Evolutionary conservation across 2,797 vertebrate species (phyloP).

Genomic region (Chrosomus eos): DNA sequence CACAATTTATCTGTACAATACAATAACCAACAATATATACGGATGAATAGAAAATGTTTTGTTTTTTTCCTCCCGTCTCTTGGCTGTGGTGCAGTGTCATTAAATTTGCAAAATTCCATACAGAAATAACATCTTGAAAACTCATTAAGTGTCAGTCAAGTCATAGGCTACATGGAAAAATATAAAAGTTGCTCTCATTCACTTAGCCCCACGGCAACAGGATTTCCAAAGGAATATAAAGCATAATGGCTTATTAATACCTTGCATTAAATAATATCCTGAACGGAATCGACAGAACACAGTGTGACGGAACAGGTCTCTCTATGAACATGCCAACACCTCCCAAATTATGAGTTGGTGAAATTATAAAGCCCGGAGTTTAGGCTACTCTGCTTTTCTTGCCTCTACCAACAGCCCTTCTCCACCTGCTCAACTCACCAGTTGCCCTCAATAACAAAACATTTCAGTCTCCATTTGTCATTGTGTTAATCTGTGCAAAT

Average conservation of each 20-base stretch:
- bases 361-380: constrained; percentile 13
- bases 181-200: constrained; percentile 53
- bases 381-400: background rate
- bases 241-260: constrained; percentile 43
- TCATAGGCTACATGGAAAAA: constrained; percentile 71
- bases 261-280: constrained; percentile 46
- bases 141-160: constrained; percentile 64
- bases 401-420: background rate
- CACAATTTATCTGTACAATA: constrained; percentile 14
- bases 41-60: constrained; percentile 31
- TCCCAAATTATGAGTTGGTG: background rate
- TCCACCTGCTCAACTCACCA: constrained; percentile 12
- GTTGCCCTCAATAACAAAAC: constrained; percentile 20
- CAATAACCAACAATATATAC: constrained; percentile 31
- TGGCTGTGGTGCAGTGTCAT: constrained; percentile 50
- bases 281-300: constrained; percentile 20
- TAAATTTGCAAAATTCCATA: constrained; percentile 52
- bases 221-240: constrained; percentile 54
- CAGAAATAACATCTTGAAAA: constrained; percentile 74
- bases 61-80: constrained; percentile 25
- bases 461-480: constrained; percentile 36
- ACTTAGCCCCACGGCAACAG: constrained; percentile 41
- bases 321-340: constrained; percentile 14
- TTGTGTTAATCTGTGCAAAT: constrained; percentile 38
- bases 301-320: constrained; percentile 23